These are phyloP conservation scores for Scolopax bukidnonensis DNA, from an alignment of 2,797 vertebrate species.

Conservation along the genomic window DNA sequence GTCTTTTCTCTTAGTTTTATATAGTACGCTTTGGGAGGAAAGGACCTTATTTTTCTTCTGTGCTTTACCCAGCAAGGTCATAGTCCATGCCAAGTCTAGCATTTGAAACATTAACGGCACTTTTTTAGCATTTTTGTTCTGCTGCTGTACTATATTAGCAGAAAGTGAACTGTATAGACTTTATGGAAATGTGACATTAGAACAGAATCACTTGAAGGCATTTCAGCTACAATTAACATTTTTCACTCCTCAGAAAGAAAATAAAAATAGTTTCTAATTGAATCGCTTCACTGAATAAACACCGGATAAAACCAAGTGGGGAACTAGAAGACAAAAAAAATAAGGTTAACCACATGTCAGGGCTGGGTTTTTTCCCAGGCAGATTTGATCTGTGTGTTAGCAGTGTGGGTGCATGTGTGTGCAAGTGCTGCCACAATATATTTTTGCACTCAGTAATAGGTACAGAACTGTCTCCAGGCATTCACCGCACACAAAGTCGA, in stretches of 20 bases:
- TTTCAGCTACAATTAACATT: conserved; percentile 73
- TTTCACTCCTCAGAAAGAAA: conserved; percentile 43
- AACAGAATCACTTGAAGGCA: conserved; percentile 60
- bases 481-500: fast-evolving
- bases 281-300: conserved; percentile 55
- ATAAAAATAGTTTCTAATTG: conserved; percentile 62
- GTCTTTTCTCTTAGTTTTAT: background rate
- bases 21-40: background rate
- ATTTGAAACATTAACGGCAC: background rate
- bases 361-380: background rate
- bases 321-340: background rate
- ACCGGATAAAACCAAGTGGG: background rate
- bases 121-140: background rate
- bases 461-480: background rate
- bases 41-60: background rate
- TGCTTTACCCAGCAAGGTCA: background rate
- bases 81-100: background rate
- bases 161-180: conserved; percentile 33
- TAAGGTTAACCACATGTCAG: background rate
- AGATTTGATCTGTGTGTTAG: background rate
- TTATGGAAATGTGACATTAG: conserved; percentile 76
- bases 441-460: background rate
- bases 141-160: background rate
- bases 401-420: background rate
- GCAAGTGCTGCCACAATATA: background rate